These are phyloP conservation scores for Taphrorychus bicolor DNA, from an alignment of 2,888 invertebrate genomes.

Conservation along the genomic window DNA sequence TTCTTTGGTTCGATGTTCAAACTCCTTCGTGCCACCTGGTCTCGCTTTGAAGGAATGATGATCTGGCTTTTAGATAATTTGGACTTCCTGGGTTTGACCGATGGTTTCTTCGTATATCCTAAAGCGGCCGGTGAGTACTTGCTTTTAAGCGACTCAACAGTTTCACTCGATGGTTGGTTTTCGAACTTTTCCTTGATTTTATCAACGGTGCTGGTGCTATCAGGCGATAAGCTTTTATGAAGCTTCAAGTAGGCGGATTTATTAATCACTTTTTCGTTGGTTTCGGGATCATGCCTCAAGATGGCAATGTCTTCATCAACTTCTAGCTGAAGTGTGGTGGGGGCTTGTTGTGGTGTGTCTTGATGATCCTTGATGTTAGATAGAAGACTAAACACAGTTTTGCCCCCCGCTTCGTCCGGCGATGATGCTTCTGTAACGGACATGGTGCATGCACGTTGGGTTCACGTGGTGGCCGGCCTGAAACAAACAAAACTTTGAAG, in stretches of 20 bases:
- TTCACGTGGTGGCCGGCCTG: conserved; percentile 26
- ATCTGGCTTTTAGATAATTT: conserved; percentile 42
- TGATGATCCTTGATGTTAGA: conserved; percentile 26
- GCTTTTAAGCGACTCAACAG: conserved; percentile 43
- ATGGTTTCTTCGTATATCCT: conserved; percentile 45
- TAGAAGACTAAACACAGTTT: conserved; percentile 35
- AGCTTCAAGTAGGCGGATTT: conserved; percentile 48
- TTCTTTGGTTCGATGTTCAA: conserved; percentile 39
- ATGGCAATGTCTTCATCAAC: conserved; percentile 43
- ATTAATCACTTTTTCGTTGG: conserved; percentile 45
- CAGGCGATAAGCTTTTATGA: conserved; percentile 46
- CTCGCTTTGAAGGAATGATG: conserved; percentile 29
- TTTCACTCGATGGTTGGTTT: conserved; percentile 31
- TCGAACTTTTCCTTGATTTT: conserved; percentile 47
- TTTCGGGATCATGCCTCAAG: conserved; percentile 42
- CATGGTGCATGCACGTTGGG: too few species aligned
- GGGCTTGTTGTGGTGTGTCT: neutral
- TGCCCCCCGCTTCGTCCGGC: conserved; percentile 7
- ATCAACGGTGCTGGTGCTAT: conserved; percentile 43
- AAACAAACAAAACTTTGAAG: conserved; percentile 9
- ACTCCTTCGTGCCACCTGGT: conserved; percentile 33
- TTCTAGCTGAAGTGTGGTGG: neutral
- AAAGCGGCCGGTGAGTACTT: conserved; percentile 52
- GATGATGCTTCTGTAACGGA: conserved; percentile 17
- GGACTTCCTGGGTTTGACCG: conserved; percentile 40